Evolutionary conservation across 2,888 invertebrate genomes (phyloP), one percentile per base, ranked within the genome.

Genomic region (Candidula unifasciata): DNA sequence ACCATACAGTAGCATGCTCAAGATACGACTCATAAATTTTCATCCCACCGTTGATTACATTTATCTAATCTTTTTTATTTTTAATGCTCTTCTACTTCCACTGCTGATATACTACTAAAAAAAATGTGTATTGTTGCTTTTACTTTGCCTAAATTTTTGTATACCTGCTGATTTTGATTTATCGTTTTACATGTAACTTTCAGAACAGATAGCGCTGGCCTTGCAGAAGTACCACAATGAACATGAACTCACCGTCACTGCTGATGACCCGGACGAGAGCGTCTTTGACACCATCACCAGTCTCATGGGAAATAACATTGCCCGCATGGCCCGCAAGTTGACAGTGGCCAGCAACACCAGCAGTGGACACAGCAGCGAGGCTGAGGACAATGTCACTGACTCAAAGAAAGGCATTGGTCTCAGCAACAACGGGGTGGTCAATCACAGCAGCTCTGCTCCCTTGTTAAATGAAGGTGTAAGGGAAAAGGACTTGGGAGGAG

Each of bases 241-340:
- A 0, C 85, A 89, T 35, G 90, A 90, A 30, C 54, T 30, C 8
- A 35, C 79, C 0, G 79, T 87, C 54, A 86, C 88, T 5, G 88
- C 88, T 1, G 89, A 90, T 3, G 89, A 90, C 10, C 88, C 88
- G 0, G 91, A 90, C 37, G 90, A 90, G 66, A 90, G 90, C 69
- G 91, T 91, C 35, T 92, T 91, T 76, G 90, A 91, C 86, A 91
- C 91, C 24, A 89, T 91, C 82, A 91, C 90, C 18, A 88, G 89
- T 82, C 89, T 90, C 8, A 89, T 89, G 87, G 91, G 91, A 60
- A 86, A 87, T 24, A 88, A 87, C 37, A 88, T 88, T 44, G 76
- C 87, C 24, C 71, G 83, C 27, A 83, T 83, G 73, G 71, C 73
- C 35, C 76, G 82, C 27, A 82, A 73, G 37, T 44, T 60, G 33